phyloP scores from a whole-genome alignment of 2,888 invertebrate genomes.

The Dysmachus trigonus region DNA sequence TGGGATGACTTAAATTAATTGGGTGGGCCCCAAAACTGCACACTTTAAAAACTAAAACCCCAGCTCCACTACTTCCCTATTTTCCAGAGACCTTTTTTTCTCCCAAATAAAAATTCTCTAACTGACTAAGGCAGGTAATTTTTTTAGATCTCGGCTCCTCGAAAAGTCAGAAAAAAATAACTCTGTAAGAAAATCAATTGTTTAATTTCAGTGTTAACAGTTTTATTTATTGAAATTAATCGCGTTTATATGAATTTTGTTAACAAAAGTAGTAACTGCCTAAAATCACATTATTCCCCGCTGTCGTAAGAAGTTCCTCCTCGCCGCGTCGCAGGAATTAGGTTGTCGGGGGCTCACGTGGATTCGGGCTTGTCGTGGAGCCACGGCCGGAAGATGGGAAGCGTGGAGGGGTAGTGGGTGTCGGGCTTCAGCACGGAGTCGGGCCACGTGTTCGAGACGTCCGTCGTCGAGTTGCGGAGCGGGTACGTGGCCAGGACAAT shows the following conservation, averaged over 20 bases:
- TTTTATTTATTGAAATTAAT: neutral
- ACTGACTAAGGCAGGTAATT: too few species aligned
- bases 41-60: too few species aligned
- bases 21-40: too few species aligned
- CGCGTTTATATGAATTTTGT: neutral
- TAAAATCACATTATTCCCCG: constrained; percentile 43
- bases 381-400: constrained; percentile 92
- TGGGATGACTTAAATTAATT: too few species aligned
- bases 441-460: constrained; percentile 67
- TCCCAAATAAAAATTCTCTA: too few species aligned
- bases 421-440: constrained; percentile 77
- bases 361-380: constrained; percentile 72
- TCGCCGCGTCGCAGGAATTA: neutral
- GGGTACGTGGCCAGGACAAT: constrained; percentile 93
- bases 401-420: constrained; percentile 90
- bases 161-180: too few species aligned
- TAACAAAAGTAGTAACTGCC: neutral
- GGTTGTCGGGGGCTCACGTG: constrained; percentile 38
- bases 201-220: too few species aligned
- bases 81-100: too few species aligned
- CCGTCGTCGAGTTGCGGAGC: constrained; percentile 73
- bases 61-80: too few species aligned
- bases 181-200: too few species aligned
- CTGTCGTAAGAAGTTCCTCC: neutral
- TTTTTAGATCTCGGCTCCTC: too few species aligned